Percentiles rank a stretch among this genome's conserved stretches.
Evolutionary conservation across 2,888 invertebrate species (phyloP).

Genomic region (Nomada fabriciana): DNA sequence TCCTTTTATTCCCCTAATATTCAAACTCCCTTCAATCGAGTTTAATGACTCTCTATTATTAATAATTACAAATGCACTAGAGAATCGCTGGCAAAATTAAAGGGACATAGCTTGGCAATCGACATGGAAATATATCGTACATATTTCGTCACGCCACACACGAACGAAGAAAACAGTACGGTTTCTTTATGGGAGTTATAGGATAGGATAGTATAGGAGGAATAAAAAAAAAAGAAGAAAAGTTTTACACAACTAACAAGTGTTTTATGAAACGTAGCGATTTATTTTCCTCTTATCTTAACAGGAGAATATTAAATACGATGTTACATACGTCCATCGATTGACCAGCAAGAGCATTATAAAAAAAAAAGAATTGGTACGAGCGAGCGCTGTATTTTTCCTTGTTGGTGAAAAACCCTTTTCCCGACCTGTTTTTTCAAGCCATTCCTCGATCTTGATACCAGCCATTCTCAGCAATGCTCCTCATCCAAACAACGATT

Average conservation of each 20-base stretch:
- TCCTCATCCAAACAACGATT: constrained; percentile 77
- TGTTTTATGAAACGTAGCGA: too few species aligned
- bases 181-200: constrained; percentile 82
- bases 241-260: too few species aligned
- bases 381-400: too few species aligned
- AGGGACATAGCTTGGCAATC: constrained; percentile 1
- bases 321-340: too few species aligned
- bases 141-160: background rate
- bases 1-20: background rate
- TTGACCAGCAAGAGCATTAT: too few species aligned
- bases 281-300: too few species aligned
- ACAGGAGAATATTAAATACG: too few species aligned
- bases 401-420: too few species aligned
- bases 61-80: constrained; percentile 35
- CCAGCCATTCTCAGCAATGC: background rate
- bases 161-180: background rate
- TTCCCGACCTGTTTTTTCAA: too few species aligned
- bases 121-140: background rate
- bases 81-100: constrained; percentile 29
- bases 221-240: constrained; percentile 81
- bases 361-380: too few species aligned
- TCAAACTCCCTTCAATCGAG: constrained; percentile 46
- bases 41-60: constrained; percentile 49
- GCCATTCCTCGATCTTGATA: background rate
- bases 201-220: constrained; percentile 63